phyloP scores from a whole-genome alignment of 2,888 invertebrate species.

The Ectobius pallidus region DNA sequence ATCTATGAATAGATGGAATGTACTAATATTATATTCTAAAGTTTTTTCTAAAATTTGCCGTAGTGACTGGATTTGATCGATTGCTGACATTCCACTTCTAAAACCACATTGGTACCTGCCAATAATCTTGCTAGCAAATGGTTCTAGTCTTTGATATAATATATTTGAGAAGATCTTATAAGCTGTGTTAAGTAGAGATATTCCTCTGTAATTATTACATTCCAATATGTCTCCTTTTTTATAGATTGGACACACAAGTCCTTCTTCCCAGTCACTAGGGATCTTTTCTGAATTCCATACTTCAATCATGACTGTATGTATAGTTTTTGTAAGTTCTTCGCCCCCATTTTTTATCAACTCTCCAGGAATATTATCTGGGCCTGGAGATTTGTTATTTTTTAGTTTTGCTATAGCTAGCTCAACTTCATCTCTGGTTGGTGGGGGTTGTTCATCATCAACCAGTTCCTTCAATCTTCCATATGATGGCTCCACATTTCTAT shows the following conservation, averaged over 20 bases:
- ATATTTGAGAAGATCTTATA: not conserved
- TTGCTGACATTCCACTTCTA: not conserved
- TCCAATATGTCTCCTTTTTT: not conserved
- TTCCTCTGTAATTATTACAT: not conserved
- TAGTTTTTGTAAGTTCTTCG: not conserved
- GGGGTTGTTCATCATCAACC: not conserved
- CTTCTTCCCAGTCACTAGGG: not conserved
- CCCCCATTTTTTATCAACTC: not conserved
- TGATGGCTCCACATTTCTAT: not conserved
- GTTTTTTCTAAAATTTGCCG: not conserved
- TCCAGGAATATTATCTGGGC: not conserved
- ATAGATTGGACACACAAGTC: not conserved
- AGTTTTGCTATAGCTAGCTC: not conserved
- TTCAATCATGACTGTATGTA: not conserved
- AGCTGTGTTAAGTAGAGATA: not conserved
- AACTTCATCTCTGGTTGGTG: not conserved
- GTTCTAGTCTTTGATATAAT: not conserved
- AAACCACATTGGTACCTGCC: not conserved
- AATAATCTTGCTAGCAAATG: not conserved
- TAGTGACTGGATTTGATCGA: not conserved
- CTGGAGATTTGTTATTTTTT: not conserved
- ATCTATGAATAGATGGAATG: not conserved
- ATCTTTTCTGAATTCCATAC: not conserved
- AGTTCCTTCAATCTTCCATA: not conserved
- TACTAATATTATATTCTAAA: not conserved